These are phyloP conservation scores for Rattus norvegicus DNA, from an alignment of 2,113 vertebrate genomes.

Conservation along the genomic window DNA sequence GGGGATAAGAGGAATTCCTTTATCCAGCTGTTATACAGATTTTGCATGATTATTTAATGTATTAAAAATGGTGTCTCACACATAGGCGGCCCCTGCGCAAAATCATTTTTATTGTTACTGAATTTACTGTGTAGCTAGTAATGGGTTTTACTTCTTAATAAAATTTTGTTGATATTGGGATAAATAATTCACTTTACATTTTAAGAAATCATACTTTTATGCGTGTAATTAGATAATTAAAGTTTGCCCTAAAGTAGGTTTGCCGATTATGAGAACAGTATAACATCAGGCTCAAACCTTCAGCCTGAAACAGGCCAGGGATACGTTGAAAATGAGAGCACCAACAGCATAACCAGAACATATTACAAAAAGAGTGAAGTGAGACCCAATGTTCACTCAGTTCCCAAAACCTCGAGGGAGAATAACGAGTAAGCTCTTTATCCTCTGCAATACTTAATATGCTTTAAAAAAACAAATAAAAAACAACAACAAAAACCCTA, in stretches of 20 bases:
- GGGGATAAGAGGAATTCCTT: background rate
- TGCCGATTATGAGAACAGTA: constrained; percentile 1
- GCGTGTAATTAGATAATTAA: background rate
- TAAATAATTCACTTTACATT: constrained; percentile 36
- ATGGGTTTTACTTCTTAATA: constrained; percentile 10
- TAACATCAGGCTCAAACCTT: constrained; percentile 9
- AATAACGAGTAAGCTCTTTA: background rate
- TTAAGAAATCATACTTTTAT: constrained; percentile 33
- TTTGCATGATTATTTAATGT: constrained; percentile 4
- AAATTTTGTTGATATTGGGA: constrained; percentile 36
- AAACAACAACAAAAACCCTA: background rate
- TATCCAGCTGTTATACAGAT: background rate
- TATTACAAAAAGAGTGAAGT: background rate
- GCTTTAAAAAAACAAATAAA: background rate
- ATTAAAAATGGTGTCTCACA: constrained; percentile 39
- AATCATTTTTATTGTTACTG: constrained; percentile 28
- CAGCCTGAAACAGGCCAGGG: background rate
- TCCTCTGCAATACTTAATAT: constrained; percentile 24
- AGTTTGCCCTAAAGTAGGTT: constrained; percentile 47
- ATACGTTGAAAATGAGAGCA: background rate
- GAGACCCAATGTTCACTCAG: background rate
- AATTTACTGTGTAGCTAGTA: constrained; percentile 32
- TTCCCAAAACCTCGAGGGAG: background rate
- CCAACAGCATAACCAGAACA: background rate
- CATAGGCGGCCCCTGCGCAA: background rate